Percentiles rank a stretch among this genome's conserved stretches.
These are phyloP conservation scores for Penaeus chinensis DNA, from an alignment of 1,140 invertebrate species.

Conservation along the genomic window DNA sequence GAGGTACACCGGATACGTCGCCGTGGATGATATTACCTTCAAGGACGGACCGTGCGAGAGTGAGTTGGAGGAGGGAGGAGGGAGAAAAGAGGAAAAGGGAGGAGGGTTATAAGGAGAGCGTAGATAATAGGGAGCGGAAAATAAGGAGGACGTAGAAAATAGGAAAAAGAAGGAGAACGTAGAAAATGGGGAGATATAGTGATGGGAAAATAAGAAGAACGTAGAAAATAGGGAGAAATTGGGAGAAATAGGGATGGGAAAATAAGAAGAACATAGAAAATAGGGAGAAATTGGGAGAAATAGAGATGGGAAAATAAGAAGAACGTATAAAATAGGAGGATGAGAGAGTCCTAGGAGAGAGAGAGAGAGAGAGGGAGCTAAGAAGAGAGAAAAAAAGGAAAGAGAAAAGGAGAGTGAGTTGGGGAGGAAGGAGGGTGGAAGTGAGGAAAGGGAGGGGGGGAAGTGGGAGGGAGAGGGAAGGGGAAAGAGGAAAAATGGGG, in stretches of 20 bases:
- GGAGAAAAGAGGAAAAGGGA: too few relatives aligned
- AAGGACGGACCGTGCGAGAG: slow-evolving; percentile 33
- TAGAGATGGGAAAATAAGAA: too few relatives aligned
- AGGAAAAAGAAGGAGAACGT: not conserved
- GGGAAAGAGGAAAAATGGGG: too few relatives aligned
- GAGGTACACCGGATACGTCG: slow-evolving; percentile 20
- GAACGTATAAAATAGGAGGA: too few relatives aligned
- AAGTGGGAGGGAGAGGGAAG: too few relatives aligned
- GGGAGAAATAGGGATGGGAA: not conserved
- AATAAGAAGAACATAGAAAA: not conserved
- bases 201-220: not conserved
- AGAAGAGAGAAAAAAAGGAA: too few relatives aligned
- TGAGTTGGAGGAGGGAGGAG: not conserved
- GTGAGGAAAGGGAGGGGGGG: too few relatives aligned
- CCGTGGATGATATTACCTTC: slow-evolving; percentile 33
- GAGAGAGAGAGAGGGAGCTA: too few relatives aligned
- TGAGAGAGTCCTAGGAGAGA: too few relatives aligned
- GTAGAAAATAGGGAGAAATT: not conserved
- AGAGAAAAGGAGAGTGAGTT: too few relatives aligned
- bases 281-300: too few relatives aligned
- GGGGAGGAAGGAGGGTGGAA: too few relatives aligned
- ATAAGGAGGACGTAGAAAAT: not conserved
- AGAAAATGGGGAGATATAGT: not conserved
- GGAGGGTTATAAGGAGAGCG: not conserved
- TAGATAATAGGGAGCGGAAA: not conserved